Conservation (phyloP, 2,888 invertebrate species). For the Phortica okadai region DNA sequence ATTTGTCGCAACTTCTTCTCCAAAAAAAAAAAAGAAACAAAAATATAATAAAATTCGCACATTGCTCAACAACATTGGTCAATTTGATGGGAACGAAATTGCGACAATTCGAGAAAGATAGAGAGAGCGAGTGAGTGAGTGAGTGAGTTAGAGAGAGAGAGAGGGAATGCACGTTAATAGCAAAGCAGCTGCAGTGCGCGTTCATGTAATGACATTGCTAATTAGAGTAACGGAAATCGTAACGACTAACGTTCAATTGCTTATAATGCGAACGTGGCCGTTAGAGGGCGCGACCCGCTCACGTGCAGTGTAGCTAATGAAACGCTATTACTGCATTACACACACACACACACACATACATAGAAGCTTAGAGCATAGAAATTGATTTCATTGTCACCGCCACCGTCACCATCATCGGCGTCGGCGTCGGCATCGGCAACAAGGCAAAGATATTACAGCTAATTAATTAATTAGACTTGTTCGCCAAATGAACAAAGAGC, state of each 20-base stretch:
- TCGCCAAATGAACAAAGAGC: constrained; percentile 24
- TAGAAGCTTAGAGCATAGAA: background rate
- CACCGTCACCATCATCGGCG: background rate
- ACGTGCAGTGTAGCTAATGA: too few species aligned
- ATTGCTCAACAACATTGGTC: too few species aligned
- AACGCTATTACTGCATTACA: too few species aligned
- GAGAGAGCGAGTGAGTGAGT: background rate
- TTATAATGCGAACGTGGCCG: background rate
- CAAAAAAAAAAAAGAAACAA: constrained; percentile 30
- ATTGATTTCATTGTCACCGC: constrained; percentile 2
- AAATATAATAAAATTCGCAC: too few species aligned
- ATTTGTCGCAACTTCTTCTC: background rate
- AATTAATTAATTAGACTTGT: constrained; percentile 54
- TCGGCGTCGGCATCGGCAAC: constrained; percentile 10
- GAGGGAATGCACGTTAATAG: background rate
- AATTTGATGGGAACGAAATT: too few species aligned
- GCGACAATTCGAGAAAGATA: background rate
- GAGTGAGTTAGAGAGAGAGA: background rate
- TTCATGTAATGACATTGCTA: constrained; percentile 7
- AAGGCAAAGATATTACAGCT: constrained; percentile 46
- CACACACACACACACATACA: too few species aligned
- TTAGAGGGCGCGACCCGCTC: too few species aligned
- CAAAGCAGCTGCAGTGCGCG: background rate
- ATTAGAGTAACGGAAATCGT: constrained; percentile 12
- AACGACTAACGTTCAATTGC: background rate